These are phyloP conservation scores for Heliconius hewitsoni DNA, from an alignment of 1,140 invertebrate species.

Conservation along the genomic window DNA sequence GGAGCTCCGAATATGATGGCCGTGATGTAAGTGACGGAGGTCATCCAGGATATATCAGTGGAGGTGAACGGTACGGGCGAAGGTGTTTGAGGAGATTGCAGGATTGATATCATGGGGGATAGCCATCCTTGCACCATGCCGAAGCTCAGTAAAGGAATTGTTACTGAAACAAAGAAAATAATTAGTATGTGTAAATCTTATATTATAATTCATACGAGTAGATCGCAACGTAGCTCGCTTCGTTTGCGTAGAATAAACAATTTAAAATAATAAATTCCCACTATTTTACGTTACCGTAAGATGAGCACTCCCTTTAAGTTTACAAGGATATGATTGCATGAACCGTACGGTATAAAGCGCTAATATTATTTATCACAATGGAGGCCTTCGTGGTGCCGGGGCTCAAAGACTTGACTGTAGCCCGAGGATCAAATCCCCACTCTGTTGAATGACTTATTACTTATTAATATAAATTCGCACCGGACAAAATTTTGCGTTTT, in stretches of 20 bases:
- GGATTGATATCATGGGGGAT: slow-evolving; percentile 66
- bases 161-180: slow-evolving; percentile 51
- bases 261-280: too few relatives aligned
- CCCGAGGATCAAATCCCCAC: too few relatives aligned
- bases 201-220: background rate
- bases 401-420: too few relatives aligned
- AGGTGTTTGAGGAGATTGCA: slow-evolving; percentile 58
- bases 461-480: too few relatives aligned
- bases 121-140: slow-evolving; percentile 74
- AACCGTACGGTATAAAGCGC: background rate
- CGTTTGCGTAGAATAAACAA: too few relatives aligned
- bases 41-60: slow-evolving; percentile 66
- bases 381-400: too few relatives aligned
- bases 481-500: too few relatives aligned
- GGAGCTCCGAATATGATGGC: slow-evolving; percentile 69
- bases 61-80: slow-evolving; percentile 55
- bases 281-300: too few relatives aligned
- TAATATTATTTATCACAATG: too few relatives aligned
- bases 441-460: too few relatives aligned
- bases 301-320: too few relatives aligned
- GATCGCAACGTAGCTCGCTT: background rate
- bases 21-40: slow-evolving; percentile 70
- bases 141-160: slow-evolving; percentile 68
- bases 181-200: background rate
- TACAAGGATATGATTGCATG: too few relatives aligned